A percentile compares a stretch with the other conserved stretches of the same genome.
phyloP scores from a whole-genome alignment of 1,140 invertebrate genomes.

The Phenacoccus solenopsis region DNA sequence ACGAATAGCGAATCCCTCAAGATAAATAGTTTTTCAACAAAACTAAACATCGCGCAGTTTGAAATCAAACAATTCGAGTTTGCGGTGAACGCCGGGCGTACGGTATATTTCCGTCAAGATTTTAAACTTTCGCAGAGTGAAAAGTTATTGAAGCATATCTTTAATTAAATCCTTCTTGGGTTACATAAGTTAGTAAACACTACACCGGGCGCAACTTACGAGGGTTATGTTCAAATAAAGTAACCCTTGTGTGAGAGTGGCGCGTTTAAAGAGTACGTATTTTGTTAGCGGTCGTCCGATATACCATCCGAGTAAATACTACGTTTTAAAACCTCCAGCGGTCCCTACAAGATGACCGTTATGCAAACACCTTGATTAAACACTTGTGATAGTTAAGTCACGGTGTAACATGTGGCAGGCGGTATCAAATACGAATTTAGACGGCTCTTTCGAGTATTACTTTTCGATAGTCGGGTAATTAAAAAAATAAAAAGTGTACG shows the following conservation, averaged over 20 bases:
- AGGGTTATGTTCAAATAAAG: not conserved
- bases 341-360: not conserved
- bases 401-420: not conserved
- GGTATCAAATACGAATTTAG: not conserved
- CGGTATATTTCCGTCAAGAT: not conserved
- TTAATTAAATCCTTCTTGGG: not conserved
- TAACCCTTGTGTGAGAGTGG: not conserved
- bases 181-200: constrained; percentile 2
- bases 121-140: not conserved
- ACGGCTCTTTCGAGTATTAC: not conserved
- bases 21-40: constrained; percentile 3
- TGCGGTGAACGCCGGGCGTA: not conserved
- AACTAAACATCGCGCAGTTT: not conserved
- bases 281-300: not conserved
- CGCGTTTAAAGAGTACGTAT: not conserved
- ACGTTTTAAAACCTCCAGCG: not conserved
- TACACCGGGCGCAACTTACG: not conserved
- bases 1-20: not conserved
- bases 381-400: not conserved
- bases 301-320: not conserved
- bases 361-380: not conserved
- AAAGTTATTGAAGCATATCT: constrained; percentile 3
- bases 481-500: no score
- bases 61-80: not conserved
- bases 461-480: no score